phyloP scores from a whole-genome alignment of 2,113 vertebrate species.

The Lanius collurio region DNA sequence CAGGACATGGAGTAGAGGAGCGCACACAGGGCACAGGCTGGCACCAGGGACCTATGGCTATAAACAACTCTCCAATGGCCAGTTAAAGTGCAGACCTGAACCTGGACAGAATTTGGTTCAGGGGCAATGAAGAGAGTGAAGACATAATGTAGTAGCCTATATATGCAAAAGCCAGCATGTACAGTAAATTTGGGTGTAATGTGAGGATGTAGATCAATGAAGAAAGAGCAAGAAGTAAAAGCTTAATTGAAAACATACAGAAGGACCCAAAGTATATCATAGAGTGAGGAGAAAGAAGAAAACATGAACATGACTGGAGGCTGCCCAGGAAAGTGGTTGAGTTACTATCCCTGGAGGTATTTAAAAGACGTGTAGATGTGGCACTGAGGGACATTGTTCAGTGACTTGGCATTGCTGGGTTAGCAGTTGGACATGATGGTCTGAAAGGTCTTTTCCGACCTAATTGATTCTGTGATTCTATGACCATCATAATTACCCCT shows the following conservation, averaged over 20 bases:
- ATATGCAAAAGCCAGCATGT: not conserved
- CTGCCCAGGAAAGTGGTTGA: not conserved
- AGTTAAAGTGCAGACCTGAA: not conserved
- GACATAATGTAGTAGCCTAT: not conserved
- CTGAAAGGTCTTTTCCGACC: not conserved
- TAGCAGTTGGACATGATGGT: fast-evolving
- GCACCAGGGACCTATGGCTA: not conserved
- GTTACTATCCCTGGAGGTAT: not conserved
- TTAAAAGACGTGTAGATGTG: not conserved
- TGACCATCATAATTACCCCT: not conserved
- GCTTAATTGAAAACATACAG: not conserved
- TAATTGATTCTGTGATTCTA: not conserved
- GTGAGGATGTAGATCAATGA: not conserved
- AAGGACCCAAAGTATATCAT: not conserved
- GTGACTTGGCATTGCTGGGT: not conserved
- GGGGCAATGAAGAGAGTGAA: not conserved
- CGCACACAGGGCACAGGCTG: fast-evolving
- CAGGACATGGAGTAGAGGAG: not conserved
- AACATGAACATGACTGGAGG: not conserved
- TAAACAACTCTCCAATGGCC: not conserved
- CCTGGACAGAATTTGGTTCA: not conserved
- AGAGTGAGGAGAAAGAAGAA: not conserved
- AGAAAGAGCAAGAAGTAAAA: not conserved
- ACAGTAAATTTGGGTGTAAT: not conserved
- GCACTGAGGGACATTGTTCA: not conserved